Evolutionary conservation across 2,113 vertebrate species (phyloP).

Genomic region (Dromiciops gliroides): DNA sequence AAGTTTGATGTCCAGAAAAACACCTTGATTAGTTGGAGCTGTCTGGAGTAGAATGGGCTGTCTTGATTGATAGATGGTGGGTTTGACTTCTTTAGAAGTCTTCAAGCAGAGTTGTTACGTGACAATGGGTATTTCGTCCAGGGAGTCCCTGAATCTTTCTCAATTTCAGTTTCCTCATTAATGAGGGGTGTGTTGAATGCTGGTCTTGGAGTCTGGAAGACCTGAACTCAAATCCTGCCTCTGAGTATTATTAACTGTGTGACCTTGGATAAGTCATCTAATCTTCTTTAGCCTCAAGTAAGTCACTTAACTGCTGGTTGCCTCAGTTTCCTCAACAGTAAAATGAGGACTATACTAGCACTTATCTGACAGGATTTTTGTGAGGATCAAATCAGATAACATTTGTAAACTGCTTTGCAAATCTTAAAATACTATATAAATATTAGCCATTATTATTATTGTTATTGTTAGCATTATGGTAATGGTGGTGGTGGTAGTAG

Average conservation of each 20-base stretch:
- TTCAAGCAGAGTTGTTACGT: background rate
- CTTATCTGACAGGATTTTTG: background rate
- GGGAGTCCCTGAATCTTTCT: background rate
- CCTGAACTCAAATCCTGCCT: background rate
- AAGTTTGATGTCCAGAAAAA: background rate
- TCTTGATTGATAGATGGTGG: background rate
- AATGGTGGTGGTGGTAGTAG: background rate
- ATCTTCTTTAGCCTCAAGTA: background rate
- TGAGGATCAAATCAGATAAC: background rate
- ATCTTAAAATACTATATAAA: background rate
- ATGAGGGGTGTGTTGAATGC: background rate
- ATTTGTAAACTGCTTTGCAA: background rate
- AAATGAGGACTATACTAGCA: background rate
- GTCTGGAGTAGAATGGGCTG: background rate
- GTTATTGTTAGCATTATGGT: background rate
- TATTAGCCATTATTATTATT: background rate
- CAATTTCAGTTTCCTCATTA: background rate
- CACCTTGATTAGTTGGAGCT: background rate
- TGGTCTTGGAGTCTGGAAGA: background rate
- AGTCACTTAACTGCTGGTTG: background rate
- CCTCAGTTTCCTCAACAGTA: background rate
- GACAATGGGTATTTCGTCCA: background rate
- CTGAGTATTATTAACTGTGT: background rate
- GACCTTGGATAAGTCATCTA: background rate
- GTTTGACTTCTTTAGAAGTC: background rate